phyloP scores from a whole-genome alignment of 2,888 invertebrate genomes.

The Melikaiella ostensackeni region DNA sequence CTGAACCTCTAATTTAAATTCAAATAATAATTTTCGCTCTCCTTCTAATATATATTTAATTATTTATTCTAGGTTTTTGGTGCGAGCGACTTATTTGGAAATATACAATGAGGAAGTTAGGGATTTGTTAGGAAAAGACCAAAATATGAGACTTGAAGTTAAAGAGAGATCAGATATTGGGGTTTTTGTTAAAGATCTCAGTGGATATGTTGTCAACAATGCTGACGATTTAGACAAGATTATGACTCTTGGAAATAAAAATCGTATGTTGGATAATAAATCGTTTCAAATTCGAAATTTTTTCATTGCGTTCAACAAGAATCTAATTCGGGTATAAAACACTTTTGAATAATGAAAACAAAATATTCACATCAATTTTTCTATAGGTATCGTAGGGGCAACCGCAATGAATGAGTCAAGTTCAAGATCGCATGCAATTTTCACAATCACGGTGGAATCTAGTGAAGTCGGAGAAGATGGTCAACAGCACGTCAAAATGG shows the following conservation, averaged over 20 bases:
- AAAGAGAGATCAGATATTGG: slow-evolving; percentile 98
- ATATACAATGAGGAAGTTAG: slow-evolving; percentile 99
- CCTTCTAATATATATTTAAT: too few species aligned
- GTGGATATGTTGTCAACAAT: slow-evolving; percentile 98
- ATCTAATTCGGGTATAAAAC: not conserved
- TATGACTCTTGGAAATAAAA: slow-evolving; percentile 97
- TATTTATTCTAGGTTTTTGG: slow-evolving; percentile 87
- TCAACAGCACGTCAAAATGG: slow-evolving; percentile 93
- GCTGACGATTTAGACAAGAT: slow-evolving; percentile 96
- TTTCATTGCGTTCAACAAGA: not conserved
- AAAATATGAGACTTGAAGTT: slow-evolving; percentile 91
- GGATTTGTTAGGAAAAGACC: slow-evolving; percentile 94
- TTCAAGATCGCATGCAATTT: slow-evolving; percentile 98
- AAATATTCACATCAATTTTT: too few species aligned
- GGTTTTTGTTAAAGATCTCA: slow-evolving; percentile 98
- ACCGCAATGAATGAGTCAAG: slow-evolving; percentile 99
- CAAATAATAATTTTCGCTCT: slow-evolving; percentile 20
- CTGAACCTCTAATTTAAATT: slow-evolving; percentile 23
- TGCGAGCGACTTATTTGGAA: slow-evolving; percentile 98
- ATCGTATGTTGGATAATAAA: slow-evolving; percentile 87
- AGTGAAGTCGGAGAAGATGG: slow-evolving; percentile 90
- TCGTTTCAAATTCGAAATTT: not conserved
- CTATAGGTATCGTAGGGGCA: slow-evolving; percentile 88
- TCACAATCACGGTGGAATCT: slow-evolving; percentile 98
- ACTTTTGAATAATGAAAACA: too few species aligned